A percentile compares a stretch with the other conserved stretches of the same genome.
These are phyloP conservation scores for Isichthys henryi DNA, from an alignment of 2,113 vertebrate species.

Conservation along the genomic window DNA sequence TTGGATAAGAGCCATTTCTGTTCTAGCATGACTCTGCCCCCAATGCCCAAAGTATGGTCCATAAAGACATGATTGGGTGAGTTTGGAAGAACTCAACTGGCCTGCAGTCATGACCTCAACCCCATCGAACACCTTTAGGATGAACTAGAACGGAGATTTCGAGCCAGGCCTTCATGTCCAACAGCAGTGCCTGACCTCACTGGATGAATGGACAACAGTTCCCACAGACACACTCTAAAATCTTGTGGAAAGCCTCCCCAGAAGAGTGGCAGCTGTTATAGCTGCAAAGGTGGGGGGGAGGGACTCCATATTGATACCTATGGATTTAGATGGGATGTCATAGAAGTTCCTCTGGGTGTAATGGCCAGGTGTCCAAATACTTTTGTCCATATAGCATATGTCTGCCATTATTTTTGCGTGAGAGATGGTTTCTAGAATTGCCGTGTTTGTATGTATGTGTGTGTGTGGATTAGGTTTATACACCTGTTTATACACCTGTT, in stretches of 20 bases:
- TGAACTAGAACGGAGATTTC: not conserved
- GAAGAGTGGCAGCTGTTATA: not conserved
- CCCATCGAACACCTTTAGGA: not conserved
- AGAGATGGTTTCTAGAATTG: not conserved
- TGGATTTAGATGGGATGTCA: not conserved
- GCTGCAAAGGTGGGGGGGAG: not conserved
- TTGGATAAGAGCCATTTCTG: not conserved
- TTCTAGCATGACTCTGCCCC: not conserved
- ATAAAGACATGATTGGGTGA: not conserved
- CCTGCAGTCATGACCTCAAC: not conserved
- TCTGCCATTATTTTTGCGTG: not conserved
- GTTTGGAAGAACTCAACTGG: not conserved
- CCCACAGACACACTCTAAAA: not conserved
- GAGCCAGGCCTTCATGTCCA: no score
- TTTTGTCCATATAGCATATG: not conserved
- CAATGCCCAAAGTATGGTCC: no score
- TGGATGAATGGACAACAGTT: no score
- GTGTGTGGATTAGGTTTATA: no score
- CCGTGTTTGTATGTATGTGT: not conserved
- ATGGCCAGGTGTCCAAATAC: not conserved
- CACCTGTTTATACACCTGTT: no score
- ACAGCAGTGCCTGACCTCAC: no score
- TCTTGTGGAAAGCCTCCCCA: not conserved
- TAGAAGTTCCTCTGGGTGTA: not conserved
- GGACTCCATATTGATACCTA: not conserved